Evolutionary conservation across 2,888 invertebrate species (phyloP).

Genomic region (Endotricha flammealis): DNA sequence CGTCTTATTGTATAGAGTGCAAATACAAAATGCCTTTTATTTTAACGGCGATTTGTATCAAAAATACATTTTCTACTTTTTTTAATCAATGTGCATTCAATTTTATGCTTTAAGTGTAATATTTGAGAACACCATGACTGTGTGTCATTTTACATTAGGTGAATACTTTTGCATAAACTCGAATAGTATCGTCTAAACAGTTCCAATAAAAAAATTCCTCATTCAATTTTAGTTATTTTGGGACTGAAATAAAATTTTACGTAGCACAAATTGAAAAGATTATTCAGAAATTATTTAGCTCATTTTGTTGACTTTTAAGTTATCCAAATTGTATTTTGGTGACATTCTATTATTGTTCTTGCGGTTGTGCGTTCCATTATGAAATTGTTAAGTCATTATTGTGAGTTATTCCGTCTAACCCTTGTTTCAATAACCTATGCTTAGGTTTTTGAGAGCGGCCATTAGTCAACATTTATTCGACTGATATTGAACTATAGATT

Average conservation of each 20-base stretch:
- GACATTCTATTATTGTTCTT: conserved; percentile 44
- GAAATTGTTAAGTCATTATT: conserved; percentile 41
- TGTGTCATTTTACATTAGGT: conserved; percentile 32
- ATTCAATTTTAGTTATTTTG: neutral
- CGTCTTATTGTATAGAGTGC: no score
- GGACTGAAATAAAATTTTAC: neutral
- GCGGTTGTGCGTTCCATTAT: conserved; percentile 64
- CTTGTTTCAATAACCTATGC: conserved; percentile 13
- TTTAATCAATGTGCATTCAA: conserved; percentile 37
- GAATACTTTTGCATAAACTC: conserved; percentile 55
- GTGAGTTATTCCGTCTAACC: conserved; percentile 56
- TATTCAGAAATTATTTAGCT: conserved; percentile 49
- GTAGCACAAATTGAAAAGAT: conserved; percentile 14
- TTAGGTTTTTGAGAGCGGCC: conserved; percentile 11
- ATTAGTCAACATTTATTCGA: conserved; percentile 52
- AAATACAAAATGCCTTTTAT: neutral
- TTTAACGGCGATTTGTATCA: conserved; percentile 37
- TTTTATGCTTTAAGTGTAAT: conserved; percentile 38
- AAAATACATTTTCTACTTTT: conserved; percentile 34
- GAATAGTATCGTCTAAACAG: conserved; percentile 36
- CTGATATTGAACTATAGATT: conserved; percentile 18
- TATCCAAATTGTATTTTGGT: conserved; percentile 51
- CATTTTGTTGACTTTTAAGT: conserved; percentile 65
- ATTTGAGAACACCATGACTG: conserved; percentile 43
- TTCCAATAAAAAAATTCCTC: conserved; percentile 9